Percentiles rank a stretch among this genome's conserved stretches.
Evolutionary conservation across 1,140 invertebrate species (phyloP).

Genomic region (Stegodyphus dumicola): DNA sequence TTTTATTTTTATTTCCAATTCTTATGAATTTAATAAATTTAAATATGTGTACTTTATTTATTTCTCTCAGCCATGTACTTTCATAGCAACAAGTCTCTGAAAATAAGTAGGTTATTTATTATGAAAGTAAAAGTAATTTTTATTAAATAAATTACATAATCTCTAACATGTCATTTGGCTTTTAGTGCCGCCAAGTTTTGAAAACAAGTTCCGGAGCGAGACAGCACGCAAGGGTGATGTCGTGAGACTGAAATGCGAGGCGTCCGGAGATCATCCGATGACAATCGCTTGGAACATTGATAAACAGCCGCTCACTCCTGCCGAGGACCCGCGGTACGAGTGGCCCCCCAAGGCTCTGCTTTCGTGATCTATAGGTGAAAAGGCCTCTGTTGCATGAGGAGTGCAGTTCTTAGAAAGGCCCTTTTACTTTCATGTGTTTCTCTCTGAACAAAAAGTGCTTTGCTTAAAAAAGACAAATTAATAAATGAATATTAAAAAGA

Average conservation of each 20-base stretch:
- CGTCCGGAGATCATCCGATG: conserved; percentile 68
- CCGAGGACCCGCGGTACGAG: conserved; percentile 62
- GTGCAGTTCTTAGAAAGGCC: conserved; percentile 29
- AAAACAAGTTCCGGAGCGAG: conserved; percentile 62
- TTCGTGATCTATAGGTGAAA: conserved; percentile 55
- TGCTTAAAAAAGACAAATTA: background rate
- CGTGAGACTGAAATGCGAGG: conserved; percentile 68
- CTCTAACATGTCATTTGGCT: background rate
- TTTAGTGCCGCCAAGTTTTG: conserved; percentile 65
- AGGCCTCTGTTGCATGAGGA: conserved; percentile 57
- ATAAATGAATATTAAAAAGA: background rate
- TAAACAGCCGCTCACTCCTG: conserved; percentile 62
- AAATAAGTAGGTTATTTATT: too few relatives aligned
- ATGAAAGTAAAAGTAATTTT: too few relatives aligned
- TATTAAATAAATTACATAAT: too few relatives aligned
- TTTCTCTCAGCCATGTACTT: too few relatives aligned
- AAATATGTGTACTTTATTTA: too few relatives aligned
- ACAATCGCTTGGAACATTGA: conserved; percentile 68
- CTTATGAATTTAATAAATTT: too few relatives aligned
- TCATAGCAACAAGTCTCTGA: too few relatives aligned
- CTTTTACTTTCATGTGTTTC: background rate
- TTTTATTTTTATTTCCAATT: too few relatives aligned
- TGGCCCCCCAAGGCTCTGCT: conserved; percentile 35
- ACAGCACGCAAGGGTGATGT: conserved; percentile 66
- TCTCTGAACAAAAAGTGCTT: background rate